A percentile compares a stretch with the other conserved stretches of the same genome.
phyloP scores from a whole-genome alignment of 2,113 vertebrate species.

The Poicephalus gulielmi region DNA sequence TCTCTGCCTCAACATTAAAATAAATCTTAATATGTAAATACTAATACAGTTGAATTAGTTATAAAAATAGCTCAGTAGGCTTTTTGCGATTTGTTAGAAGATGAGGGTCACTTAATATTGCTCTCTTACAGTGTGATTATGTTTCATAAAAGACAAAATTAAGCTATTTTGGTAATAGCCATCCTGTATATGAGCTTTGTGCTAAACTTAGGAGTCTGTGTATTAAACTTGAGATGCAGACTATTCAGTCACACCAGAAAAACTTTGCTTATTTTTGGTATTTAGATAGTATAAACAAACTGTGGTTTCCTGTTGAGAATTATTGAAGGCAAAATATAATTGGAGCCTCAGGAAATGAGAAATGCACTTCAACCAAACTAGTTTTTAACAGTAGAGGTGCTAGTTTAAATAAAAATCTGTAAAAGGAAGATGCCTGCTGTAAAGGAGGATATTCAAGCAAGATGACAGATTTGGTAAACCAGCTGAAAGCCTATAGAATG shows the following conservation, averaged over 20 bases:
- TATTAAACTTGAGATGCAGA: not conserved
- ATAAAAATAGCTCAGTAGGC: constrained; percentile 7
- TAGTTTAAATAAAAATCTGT: not conserved
- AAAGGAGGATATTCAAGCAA: not conserved
- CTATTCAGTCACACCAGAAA: not conserved
- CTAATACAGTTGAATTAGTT: constrained; percentile 6
- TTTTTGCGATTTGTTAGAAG: constrained; percentile 38
- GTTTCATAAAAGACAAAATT: constrained; percentile 13
- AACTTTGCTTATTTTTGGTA: not conserved
- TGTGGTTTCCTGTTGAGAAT: not conserved
- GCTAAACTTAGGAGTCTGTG: not conserved
- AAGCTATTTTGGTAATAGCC: not conserved
- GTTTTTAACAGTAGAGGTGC: not conserved
- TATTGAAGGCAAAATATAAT: not conserved
- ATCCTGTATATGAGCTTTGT: not conserved
- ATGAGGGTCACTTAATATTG: not conserved
- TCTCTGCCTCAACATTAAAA: constrained; percentile 21
- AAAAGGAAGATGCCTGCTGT: not conserved
- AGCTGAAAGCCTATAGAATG: not conserved
- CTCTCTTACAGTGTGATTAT: not conserved
- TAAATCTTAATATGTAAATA: constrained; percentile 18
- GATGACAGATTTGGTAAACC: not conserved
- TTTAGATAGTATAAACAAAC: not conserved
- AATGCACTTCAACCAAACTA: not conserved
- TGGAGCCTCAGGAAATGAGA: not conserved